A percentile compares a stretch with the other conserved stretches of the same genome.
Evolutionary conservation across 2,797 vertebrate species (phyloP).

Genomic region (Sebastes trivittatus): DNA sequence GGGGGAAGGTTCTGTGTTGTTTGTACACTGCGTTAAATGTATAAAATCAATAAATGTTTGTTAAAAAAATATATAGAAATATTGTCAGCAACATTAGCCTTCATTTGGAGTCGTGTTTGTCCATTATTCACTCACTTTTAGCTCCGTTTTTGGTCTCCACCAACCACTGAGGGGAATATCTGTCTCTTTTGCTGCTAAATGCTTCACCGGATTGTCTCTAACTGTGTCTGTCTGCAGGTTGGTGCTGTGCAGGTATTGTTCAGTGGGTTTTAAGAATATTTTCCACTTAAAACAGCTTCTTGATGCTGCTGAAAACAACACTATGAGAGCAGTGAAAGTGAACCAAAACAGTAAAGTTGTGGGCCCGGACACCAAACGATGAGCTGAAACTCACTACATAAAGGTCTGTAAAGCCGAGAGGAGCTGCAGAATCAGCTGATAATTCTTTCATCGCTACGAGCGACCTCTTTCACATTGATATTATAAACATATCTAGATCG

Average conservation of each 20-base stretch:
- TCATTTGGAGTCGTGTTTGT: too few relatives aligned
- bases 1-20: rapidly evolving
- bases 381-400: not conserved
- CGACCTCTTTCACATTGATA: not conserved
- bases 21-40: rapidly evolving
- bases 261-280: not conserved
- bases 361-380: rapidly evolving
- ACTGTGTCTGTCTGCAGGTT: not conserved
- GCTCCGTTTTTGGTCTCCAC: not conserved
- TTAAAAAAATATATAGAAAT: too few relatives aligned
- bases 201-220: not conserved
- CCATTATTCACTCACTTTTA: not conserved
- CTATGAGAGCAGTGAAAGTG: not conserved
- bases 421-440: not conserved
- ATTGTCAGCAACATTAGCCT: too few relatives aligned
- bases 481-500: not conserved
- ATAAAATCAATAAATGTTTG: too few relatives aligned
- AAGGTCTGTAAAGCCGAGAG: too few relatives aligned
- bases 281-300: too few relatives aligned
- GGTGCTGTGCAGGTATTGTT: not conserved
- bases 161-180: not conserved
- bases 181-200: not conserved
- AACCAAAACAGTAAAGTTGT: too few relatives aligned
- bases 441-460: not conserved
- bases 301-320: not conserved